phyloP scores from a whole-genome alignment of 2,797 vertebrate species.

The Aeoliscus strigatus region DNA sequence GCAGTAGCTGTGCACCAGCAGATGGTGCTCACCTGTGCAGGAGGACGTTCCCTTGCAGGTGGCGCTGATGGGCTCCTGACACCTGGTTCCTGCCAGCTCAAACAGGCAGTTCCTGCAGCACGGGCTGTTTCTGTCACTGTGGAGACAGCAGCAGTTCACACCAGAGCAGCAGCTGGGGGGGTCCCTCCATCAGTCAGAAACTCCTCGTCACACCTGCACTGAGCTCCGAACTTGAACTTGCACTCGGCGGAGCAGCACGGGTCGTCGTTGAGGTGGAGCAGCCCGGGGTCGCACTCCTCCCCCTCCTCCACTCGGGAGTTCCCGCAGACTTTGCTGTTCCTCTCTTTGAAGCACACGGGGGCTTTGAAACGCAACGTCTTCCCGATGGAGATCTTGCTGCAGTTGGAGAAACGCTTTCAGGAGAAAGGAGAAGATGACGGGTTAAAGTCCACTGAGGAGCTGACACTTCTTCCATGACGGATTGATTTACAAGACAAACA shows the following conservation, averaged over 20 bases:
- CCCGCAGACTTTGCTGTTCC: constrained; percentile 93
- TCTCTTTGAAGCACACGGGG: constrained; percentile 86
- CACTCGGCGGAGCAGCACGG: constrained; percentile 84
- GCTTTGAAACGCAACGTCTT: constrained; percentile 87
- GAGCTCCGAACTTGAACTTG: constrained; percentile 72
- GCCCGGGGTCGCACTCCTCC: constrained; percentile 92
- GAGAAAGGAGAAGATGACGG: constrained; percentile 2
- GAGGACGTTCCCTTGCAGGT: constrained; percentile 91
- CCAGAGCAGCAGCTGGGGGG: no score
- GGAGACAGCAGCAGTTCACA: constrained; percentile 17
- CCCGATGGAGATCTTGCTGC: constrained; percentile 90
- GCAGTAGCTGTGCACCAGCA: constrained; percentile 28
- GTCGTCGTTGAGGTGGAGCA: constrained; percentile 84
- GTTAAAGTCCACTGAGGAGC: background rate
- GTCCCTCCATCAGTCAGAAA: no score
- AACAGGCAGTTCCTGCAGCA: constrained; percentile 88
- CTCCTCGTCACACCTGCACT: constrained; percentile 89
- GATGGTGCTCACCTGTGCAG: constrained; percentile 83
- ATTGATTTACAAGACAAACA: background rate
- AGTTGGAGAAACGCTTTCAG: constrained; percentile 89
- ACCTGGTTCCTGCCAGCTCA: constrained; percentile 79
- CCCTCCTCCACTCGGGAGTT: constrained; percentile 95
- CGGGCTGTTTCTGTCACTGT: constrained; percentile 93
- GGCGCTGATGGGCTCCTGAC: constrained; percentile 92
- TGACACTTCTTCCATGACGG: background rate